Base-by-base conservation (phyloP, 2,888 invertebrate species). In the Xanthia togata region DNA sequence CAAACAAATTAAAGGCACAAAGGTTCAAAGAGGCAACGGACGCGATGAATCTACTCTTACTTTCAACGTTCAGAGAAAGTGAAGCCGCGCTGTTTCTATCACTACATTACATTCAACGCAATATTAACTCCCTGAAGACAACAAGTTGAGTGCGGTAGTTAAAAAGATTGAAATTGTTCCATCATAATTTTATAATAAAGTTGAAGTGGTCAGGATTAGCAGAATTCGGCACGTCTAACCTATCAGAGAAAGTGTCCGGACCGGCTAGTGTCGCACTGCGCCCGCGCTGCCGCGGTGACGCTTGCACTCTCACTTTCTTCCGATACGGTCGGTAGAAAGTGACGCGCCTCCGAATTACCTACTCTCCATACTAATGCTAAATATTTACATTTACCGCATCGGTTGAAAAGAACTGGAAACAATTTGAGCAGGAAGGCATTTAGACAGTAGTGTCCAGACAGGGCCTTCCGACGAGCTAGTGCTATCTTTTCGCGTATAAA, bases 251-350 rank as follows among this genome's bases (percentile, higher is more conserved):
- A 88, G 88, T 83, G 76, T 78, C 81, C 82, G 78, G 80, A 81
- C 77, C 77, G 83, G 79, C 74, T 71, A 78, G 86, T 71, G 76
- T 69, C 73, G 72, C 75, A 76, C 70, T 63, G 76, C 74, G 62
- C 63, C 78, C 55, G 68, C 78, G 72, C 60, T 20, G 69, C 47
- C 78, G 87, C 72, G 73, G 74, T 86, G 88, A 88, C 88, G 86
- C 68, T 70, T 78, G 73, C 87, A 89, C 91, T 92, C 90, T 91
- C 91, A 89, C 91, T 91, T 91, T 91, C 89, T 82, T 89, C 86
- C 83, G 85, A 89, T 83, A 86, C 83, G 88, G 76, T 82, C 81
- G 73, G 79, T 89, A 90, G 91, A 91, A 91, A 91, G 91, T 88
- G 87, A 86, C 88, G 87, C 79, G 84, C 84, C 85, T 82, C 87